Conservation (phyloP, 1,140 invertebrate species). For the Trissolcus basalis region DNA sequence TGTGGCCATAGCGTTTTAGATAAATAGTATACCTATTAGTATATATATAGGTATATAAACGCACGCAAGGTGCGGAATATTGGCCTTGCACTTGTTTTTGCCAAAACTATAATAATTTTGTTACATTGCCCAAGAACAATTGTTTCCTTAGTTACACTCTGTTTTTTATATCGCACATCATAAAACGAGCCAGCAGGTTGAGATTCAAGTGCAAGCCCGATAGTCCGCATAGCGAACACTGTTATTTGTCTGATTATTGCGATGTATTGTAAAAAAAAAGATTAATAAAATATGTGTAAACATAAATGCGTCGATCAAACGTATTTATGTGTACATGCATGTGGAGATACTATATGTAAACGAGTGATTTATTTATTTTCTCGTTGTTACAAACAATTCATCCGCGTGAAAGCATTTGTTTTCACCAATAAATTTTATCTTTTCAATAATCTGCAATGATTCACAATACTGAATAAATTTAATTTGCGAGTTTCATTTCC, state of each 20-base stretch:
- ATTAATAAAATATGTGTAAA: constrained; percentile 64
- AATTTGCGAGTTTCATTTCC: no score
- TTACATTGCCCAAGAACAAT: no score
- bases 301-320: constrained; percentile 50
- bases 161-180: neutral
- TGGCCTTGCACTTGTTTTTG: constrained; percentile 45
- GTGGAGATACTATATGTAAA: constrained; percentile 22
- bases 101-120: neutral
- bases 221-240: constrained; percentile 61
- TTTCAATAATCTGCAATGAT: no score
- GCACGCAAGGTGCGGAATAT: constrained; percentile 50
- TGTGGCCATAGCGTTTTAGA: constrained; percentile 61
- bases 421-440: no score
- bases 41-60: constrained; percentile 30
- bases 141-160: neutral
- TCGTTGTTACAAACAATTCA: neutral
- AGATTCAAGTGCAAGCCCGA: constrained; percentile 51
- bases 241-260: constrained; percentile 71
- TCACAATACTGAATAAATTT: no score
- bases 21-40: constrained; percentile 59
- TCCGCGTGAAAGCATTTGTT: no score
- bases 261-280: constrained; percentile 65
- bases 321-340: constrained; percentile 59
- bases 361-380: constrained; percentile 7
- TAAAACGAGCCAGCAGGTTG: constrained; percentile 7